phyloP scores from a whole-genome alignment of 30 jellyfish, hydroid and myxozoan genomes.

The Turritopsis rubra region DNA sequence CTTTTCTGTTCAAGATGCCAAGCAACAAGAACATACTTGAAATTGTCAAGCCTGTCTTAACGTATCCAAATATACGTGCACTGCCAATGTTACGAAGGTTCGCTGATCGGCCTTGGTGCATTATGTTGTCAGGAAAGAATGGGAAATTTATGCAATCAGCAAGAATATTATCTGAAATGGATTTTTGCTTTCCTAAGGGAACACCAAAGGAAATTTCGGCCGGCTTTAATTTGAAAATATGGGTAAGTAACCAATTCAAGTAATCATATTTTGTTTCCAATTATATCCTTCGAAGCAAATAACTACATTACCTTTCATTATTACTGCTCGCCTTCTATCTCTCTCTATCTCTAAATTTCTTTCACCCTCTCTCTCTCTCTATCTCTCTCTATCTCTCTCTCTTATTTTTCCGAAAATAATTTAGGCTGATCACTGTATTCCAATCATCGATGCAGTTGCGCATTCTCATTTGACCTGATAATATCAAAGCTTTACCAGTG shows the following conservation, averaged over 20 bases:
- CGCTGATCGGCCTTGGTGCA: conserved; percentile 7
- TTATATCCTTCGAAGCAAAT: too few species aligned
- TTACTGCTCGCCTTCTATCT: too few species aligned
- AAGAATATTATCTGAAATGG: background rate
- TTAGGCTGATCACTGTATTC: too few species aligned
- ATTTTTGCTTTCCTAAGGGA: conserved; percentile 10
- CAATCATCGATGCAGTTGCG: too few species aligned
- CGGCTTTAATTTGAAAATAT: conserved; percentile 9
- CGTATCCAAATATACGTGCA: conserved; percentile 15
- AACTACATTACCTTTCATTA: too few species aligned
- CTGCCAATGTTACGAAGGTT: conserved; percentile 3
- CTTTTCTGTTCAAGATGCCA: conserved; percentile 5
- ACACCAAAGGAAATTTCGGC: background rate
- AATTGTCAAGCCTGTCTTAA: background rate
- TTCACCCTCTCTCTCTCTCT: too few species aligned
- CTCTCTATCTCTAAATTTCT: too few species aligned
- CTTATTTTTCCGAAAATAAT: background rate
- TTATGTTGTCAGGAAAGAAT: background rate
- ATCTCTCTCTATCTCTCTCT: background rate
- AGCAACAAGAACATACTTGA: conserved; percentile 6
- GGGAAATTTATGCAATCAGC: conserved; percentile 2
- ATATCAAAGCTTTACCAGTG: too few species aligned
- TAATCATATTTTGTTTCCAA: too few species aligned
- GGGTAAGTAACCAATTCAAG: background rate
- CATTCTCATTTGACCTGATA: too few species aligned